Base-by-base conservation (phyloP, 2,888 invertebrate species). In the Ormyrus thymus region DNA sequence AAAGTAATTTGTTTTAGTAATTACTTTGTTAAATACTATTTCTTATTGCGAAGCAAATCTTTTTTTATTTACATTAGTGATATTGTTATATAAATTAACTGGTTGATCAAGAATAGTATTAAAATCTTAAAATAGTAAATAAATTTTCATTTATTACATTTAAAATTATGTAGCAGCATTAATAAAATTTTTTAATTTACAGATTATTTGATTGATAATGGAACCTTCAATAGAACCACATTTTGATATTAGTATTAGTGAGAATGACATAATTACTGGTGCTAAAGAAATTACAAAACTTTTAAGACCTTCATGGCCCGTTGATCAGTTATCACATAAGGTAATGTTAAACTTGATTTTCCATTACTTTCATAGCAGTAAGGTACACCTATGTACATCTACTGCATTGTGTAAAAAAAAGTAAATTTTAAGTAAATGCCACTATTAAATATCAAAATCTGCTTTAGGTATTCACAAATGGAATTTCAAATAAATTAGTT, bases 401-500 rank as follows among this genome's bases (percentile, higher is more conserved):
- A n/a, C 13, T 6, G 0, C 8, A 62, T 29, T 29, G 8, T 51
- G 45, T 7, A 64, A 56, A n/a, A n/a, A n/a, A n/a, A n/a, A n/a
- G n/a, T n/a, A n/a, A n/a, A n/a, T n/a, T n/a, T n/a, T n/a, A n/a
- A 46, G 43, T n/a, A 73, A 56, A 51, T 4, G 29, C 29, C 53
- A 6, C 11, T 48, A 61, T 4, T 45, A 51, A 62, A 45, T 9
- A 6, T 58, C 55, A 50, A 13, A 9, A 55, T 70, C 62, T 62
- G 43, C 85, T 86, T 79, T 91, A 98, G 97, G 91, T 95, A 87
- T 97, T 98, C 90, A 97, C 97, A 82, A 96, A 97, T 92, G 98
- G 98, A 62, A 96, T 97, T 81, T 97, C 98, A 66, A 98, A 98
- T 91, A 97, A 96, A 90, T 92, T 98, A 85, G 93, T 98, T 75